A percentile compares a stretch with the other conserved stretches of the same genome.
These are phyloP conservation scores for Cheilosia urbana DNA, from an alignment of 2,888 invertebrate species.

Conservation along the genomic window DNA sequence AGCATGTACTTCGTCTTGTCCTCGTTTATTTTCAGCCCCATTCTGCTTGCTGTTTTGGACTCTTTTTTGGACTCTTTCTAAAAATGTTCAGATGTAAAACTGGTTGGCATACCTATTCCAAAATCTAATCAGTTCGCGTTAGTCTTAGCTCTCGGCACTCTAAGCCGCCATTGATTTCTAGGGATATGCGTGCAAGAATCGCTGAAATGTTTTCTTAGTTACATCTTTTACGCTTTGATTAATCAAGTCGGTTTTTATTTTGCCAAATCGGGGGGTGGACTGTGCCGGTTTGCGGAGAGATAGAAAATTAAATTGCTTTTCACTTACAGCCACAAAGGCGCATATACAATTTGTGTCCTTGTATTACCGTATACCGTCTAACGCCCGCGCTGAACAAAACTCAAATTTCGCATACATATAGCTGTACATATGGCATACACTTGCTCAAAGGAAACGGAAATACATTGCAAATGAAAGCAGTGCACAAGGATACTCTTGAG, in stretches of 20 bases:
- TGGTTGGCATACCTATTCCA: too few relatives aligned
- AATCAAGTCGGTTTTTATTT: background rate
- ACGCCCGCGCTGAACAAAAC: conserved; percentile 30
- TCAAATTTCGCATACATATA: conserved; percentile 47
- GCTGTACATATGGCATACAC: background rate
- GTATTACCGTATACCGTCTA: conserved; percentile 13
- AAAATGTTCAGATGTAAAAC: too few relatives aligned
- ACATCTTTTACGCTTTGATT: conserved; percentile 1
- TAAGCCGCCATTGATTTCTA: too few relatives aligned
- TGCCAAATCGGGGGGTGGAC: background rate
- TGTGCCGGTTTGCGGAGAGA: conserved; percentile 1
- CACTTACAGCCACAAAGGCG: conserved; percentile 27
- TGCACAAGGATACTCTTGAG: conserved; percentile 70
- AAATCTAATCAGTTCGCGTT: too few relatives aligned
- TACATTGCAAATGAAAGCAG: conserved; percentile 73
- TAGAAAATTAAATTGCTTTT: conserved; percentile 64
- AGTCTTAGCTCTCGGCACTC: too few relatives aligned
- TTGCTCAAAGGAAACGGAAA: conserved; percentile 75
- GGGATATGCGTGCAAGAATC: too few relatives aligned
- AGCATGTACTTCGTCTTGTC: too few relatives aligned
- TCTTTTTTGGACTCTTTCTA: too few relatives aligned
- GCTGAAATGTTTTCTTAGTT: background rate
- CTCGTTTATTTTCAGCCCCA: too few relatives aligned
- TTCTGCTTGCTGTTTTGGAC: too few relatives aligned
- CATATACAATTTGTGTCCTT: conserved; percentile 38